Percentiles rank a stretch among this genome's conserved stretches.
These are phyloP conservation scores for Asbolus verrucosus DNA, from an alignment of 1,140 invertebrate species.

Conservation along the genomic window DNA sequence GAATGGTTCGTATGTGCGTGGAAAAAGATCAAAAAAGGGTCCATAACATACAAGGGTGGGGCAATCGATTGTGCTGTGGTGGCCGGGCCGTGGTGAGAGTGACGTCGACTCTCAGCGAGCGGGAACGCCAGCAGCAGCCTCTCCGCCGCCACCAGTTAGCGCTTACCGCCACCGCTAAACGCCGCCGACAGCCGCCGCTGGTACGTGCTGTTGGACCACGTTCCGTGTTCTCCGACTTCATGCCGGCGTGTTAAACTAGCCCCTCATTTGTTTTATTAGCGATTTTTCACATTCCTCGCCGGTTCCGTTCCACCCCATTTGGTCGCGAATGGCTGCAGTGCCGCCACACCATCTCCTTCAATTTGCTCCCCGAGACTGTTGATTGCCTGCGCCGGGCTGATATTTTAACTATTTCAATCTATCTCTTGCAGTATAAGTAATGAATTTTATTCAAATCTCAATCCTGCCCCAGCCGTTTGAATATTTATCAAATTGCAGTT, in stretches of 20 bases:
- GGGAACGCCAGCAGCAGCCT: neutral
- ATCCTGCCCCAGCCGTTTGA: neutral
- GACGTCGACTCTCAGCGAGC: slow-evolving; percentile 39
- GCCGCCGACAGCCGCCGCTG: slow-evolving; percentile 10
- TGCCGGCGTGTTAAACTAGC: slow-evolving; percentile 17
- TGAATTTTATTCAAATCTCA: slow-evolving; percentile 21
- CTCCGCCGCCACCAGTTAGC: neutral
- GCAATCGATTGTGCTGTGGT: slow-evolving; percentile 43
- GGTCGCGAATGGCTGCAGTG: slow-evolving; percentile 1
- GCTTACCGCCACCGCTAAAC: slow-evolving; percentile 16
- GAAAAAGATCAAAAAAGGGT: slow-evolving; percentile 35
- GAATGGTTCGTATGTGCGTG: slow-evolving; percentile 9
- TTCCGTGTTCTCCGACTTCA: neutral
- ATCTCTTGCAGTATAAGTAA: slow-evolving; percentile 5
- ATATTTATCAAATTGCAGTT: slow-evolving; percentile 37
- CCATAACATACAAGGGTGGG: slow-evolving; percentile 42
- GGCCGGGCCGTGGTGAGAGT: slow-evolving; percentile 31
- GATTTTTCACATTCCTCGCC: slow-evolving; percentile 26
- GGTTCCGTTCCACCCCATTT: neutral
- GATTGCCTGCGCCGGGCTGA: neutral
- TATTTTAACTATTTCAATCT: slow-evolving; percentile 8
- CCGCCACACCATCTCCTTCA: slow-evolving; percentile 4
- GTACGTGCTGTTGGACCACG: slow-evolving; percentile 21
- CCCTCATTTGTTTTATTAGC: slow-evolving; percentile 33
- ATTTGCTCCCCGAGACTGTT: slow-evolving; percentile 4